Conservation (phyloP, 2,797 vertebrate species). For the Scolopax rusticola region DNA sequence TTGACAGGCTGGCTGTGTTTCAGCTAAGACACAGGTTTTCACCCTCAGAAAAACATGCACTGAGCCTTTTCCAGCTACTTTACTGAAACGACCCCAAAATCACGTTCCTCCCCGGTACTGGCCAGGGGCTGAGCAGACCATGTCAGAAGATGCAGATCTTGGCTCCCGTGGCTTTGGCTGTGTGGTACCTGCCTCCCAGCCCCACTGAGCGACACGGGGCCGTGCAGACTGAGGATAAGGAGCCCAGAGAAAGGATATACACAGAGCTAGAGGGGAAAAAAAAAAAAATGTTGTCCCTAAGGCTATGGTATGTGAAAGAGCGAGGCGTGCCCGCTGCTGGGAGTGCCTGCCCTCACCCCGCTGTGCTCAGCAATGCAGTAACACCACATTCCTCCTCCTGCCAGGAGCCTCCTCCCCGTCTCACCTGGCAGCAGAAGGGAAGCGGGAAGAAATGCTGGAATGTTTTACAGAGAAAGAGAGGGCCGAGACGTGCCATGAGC, state of each 20-base stretch:
- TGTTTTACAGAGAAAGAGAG: accelerated
- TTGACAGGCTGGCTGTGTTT: accelerated
- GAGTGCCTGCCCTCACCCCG: not conserved
- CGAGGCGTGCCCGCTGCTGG: slow-evolving; percentile 16
- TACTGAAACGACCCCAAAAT: not conserved
- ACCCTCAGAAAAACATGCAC: not conserved
- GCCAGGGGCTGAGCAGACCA: not conserved
- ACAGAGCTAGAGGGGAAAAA: not conserved
- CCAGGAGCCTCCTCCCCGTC: not conserved
- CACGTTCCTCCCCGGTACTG: accelerated
- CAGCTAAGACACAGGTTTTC: accelerated
- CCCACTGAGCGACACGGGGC: accelerated
- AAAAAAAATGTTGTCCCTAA: not conserved
- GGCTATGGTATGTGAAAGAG: not conserved
- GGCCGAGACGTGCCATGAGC: not conserved
- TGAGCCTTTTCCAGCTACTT: not conserved
- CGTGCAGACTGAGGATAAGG: not conserved
- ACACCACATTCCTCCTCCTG: slow-evolving; percentile 24
- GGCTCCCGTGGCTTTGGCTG: not conserved
- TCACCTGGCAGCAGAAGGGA: not conserved
- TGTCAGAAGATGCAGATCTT: accelerated
- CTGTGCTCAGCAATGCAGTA: slow-evolving; percentile 27
- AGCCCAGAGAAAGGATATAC: not conserved
- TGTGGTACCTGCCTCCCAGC: not conserved
- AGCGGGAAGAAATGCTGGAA: not conserved